Evolutionary conservation across 2,888 invertebrate species (phyloP).

Genomic region (Sarcophaga carnaria): DNA sequence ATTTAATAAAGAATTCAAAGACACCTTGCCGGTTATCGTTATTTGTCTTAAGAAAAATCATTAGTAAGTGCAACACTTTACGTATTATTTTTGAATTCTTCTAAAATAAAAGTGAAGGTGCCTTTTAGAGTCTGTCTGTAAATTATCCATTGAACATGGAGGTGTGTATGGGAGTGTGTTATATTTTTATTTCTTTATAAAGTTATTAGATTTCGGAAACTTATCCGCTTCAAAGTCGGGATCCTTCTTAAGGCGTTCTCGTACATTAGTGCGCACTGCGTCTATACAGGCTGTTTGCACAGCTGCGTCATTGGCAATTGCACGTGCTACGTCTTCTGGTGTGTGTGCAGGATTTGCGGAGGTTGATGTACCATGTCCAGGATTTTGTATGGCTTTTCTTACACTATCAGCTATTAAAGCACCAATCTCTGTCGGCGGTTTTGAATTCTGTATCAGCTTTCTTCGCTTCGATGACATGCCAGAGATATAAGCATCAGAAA

Average conservation of each 20-base stretch:
- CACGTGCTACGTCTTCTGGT: constrained; percentile 75
- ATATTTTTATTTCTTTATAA: constrained; percentile 77
- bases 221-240: constrained; percentile 77
- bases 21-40: constrained; percentile 16
- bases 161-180: constrained; percentile 21
- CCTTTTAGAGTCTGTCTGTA: constrained; percentile 27
- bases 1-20: constrained; percentile 45
- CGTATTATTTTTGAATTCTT: constrained; percentile 18
- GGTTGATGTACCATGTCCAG: constrained; percentile 74
- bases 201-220: constrained; percentile 81
- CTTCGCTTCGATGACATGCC: constrained; percentile 95
- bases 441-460: constrained; percentile 85
- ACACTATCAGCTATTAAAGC: constrained; percentile 79
- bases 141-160: constrained; percentile 31
- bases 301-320: constrained; percentile 78
- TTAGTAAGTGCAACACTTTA: constrained; percentile 40
- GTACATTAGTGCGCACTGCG: constrained; percentile 77
- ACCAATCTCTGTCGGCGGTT: constrained; percentile 78
- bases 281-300: constrained; percentile 80
- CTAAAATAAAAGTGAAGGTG: constrained; percentile 38
- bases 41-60: constrained; percentile 30
- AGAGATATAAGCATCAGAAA: constrained; percentile 94
- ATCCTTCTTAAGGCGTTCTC: constrained; percentile 80
- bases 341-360: constrained; percentile 73
- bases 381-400: constrained; percentile 77